phyloP scores from a whole-genome alignment of 2,888 invertebrate genomes.

The Xylota segnis region DNA sequence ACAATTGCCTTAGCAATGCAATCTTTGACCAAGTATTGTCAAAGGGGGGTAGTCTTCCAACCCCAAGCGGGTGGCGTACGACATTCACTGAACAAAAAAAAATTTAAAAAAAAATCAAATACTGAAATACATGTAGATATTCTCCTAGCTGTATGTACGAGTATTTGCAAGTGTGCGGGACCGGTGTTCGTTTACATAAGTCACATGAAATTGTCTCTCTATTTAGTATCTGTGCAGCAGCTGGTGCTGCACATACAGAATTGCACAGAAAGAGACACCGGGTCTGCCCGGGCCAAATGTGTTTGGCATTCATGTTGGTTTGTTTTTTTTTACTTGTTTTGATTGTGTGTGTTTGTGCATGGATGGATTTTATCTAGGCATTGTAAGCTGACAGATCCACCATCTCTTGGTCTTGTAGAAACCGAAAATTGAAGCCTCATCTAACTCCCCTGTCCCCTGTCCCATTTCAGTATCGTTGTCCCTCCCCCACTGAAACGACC shows the following conservation, averaged over 20 bases:
- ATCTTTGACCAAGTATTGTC: constrained; percentile 51
- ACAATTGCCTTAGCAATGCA: constrained; percentile 59
- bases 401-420: constrained; percentile 2
- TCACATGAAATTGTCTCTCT: constrained; percentile 64
- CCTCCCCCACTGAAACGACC: no score
- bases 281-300: constrained; percentile 69
- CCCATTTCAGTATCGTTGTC: background rate
- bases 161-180: constrained; percentile 18
- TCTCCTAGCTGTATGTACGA: constrained; percentile 6
- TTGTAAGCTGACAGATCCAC: constrained; percentile 4
- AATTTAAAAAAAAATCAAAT: constrained; percentile 5
- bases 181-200: constrained; percentile 71
- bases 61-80: background rate
- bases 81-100: constrained; percentile 35
- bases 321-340: no score
- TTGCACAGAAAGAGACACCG: constrained; percentile 71
- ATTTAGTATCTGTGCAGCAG: constrained; percentile 58
- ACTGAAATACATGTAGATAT: constrained; percentile 9
- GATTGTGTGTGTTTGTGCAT: constrained; percentile 16
- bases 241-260: constrained; percentile 54
- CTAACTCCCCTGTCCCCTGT: background rate
- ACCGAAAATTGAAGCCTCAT: constrained; percentile 19
- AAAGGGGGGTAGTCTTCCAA: constrained; percentile 1
- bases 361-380: constrained; percentile 29
- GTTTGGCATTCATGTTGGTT: constrained; percentile 35